These are phyloP conservation scores for Heliopora coerulea DNA, from an alignment of 92 coral and sea anemone species.

Conservation along the genomic window DNA sequence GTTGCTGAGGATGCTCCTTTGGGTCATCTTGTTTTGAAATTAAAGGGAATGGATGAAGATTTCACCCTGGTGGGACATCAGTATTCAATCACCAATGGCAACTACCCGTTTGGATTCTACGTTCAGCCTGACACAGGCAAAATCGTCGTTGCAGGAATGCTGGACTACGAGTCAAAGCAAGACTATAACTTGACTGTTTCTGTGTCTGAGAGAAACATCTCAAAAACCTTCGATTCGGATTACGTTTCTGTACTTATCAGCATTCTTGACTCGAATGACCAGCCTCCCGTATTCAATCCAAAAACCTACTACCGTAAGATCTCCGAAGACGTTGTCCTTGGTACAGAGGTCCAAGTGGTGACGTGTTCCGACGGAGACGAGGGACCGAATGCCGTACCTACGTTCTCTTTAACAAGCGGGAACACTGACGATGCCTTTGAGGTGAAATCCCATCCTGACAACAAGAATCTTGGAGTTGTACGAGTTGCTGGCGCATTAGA, in stretches of 20 bases:
- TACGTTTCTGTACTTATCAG: constrained; percentile 60
- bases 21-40: constrained; percentile 60
- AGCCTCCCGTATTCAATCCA: constrained; percentile 75
- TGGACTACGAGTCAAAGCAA: constrained; percentile 61
- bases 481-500: constrained; percentile 81
- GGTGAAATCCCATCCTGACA: constrained; percentile 46
- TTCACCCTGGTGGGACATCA: constrained; percentile 52
- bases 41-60: constrained; percentile 69
- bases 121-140: constrained; percentile 65
- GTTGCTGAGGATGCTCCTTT: constrained; percentile 75
- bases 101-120: constrained; percentile 81
- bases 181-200: constrained; percentile 68
- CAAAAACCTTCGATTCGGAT: constrained; percentile 48
- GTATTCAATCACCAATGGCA: constrained; percentile 70
- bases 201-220: constrained; percentile 75
- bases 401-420: constrained; percentile 64
- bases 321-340: constrained; percentile 62
- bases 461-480: constrained; percentile 51
- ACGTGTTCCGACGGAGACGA: constrained; percentile 66
- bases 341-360: constrained; percentile 58
- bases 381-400: constrained; percentile 51
- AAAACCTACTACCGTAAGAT: constrained; percentile 52
- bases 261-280: constrained; percentile 71
- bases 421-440: constrained; percentile 75
- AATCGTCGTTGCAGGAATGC: constrained; percentile 61